These are phyloP conservation scores for Drosophila anomalipes DNA, from an alignment of 2,888 invertebrate genomes.

Conservation along the genomic window DNA sequence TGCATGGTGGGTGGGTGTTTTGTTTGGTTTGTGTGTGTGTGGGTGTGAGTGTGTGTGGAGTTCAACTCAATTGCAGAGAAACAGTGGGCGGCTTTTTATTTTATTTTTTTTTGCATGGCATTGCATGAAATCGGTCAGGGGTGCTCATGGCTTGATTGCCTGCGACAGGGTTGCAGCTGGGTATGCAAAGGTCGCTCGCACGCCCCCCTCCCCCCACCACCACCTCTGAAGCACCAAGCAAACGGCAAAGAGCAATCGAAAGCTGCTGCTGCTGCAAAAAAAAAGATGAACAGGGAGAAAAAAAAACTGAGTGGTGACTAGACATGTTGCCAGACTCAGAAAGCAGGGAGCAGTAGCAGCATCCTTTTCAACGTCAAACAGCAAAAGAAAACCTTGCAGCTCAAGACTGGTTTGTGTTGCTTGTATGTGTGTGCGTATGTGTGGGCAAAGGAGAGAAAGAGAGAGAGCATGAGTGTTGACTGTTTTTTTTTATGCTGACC, in stretches of 20 bases:
- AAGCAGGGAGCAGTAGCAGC: conserved; percentile 34
- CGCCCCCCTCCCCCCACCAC: conserved; percentile 22
- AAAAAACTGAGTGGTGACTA: conserved; percentile 47
- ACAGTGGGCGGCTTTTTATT: conserved; percentile 39
- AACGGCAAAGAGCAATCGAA: conserved; percentile 49
- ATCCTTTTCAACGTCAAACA: conserved; percentile 45
- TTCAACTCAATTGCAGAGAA: conserved; percentile 17
- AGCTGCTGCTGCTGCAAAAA: conserved; percentile 11
- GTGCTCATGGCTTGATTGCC: conserved; percentile 28
- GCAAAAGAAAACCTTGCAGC: conserved; percentile 45
- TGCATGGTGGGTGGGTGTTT: not conserved
- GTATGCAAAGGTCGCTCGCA: conserved; percentile 44
- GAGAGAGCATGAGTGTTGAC: conserved; percentile 17
- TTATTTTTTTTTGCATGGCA: conserved; percentile 19
- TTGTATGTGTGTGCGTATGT: conserved; percentile 6
- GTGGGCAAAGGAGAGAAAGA: conserved; percentile 11
- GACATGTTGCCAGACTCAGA: conserved; percentile 58
- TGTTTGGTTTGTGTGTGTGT: not conserved
- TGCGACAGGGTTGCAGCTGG: conserved; percentile 42
- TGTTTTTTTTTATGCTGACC: conserved; percentile 10
- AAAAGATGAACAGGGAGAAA: conserved; percentile 6
- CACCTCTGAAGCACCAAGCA: conserved; percentile 22
- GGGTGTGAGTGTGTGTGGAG: not conserved
- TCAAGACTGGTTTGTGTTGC: conserved; percentile 55
- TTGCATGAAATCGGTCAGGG: conserved; percentile 44